phyloP scores from a whole-genome alignment of 2,113 vertebrate species.

The Cricetomys ansorgei region DNA sequence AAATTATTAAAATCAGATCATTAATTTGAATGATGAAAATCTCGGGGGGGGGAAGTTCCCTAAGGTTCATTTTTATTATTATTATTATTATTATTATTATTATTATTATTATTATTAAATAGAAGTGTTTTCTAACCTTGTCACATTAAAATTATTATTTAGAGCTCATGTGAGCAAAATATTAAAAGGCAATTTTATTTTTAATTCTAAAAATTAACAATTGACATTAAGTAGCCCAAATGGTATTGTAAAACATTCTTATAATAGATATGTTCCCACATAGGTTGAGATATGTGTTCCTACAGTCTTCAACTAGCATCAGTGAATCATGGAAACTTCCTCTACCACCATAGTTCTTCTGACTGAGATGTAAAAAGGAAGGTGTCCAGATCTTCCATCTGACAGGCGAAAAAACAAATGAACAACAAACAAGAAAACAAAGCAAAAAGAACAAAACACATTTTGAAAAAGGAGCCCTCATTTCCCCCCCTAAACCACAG shows the following conservation, averaged over 20 bases:
- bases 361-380: background rate
- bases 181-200: background rate
- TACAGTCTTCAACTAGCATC: background rate
- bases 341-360: background rate
- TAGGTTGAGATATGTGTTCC: background rate
- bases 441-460: background rate
- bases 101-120: background rate
- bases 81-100: background rate
- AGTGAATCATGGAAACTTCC: background rate
- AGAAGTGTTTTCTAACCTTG: background rate
- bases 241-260: background rate
- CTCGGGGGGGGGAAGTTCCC: background rate
- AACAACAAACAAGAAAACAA: background rate
- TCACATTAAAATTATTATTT: slow-evolving; percentile 4
- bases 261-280: background rate
- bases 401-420: background rate
- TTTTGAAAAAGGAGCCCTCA: background rate
- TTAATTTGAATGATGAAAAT: slow-evolving; percentile 35
- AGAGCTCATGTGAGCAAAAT: background rate
- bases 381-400: background rate
- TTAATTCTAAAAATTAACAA: slow-evolving; percentile 48
- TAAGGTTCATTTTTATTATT: slow-evolving; percentile 16
- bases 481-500: background rate
- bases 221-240: slow-evolving; percentile 5
- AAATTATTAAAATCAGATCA: slow-evolving; percentile 25